A percentile compares a stretch with the other conserved stretches of the same genome.
phyloP scores from a whole-genome alignment of 2,888 invertebrate species.

The Drosophila sordidula region DNA sequence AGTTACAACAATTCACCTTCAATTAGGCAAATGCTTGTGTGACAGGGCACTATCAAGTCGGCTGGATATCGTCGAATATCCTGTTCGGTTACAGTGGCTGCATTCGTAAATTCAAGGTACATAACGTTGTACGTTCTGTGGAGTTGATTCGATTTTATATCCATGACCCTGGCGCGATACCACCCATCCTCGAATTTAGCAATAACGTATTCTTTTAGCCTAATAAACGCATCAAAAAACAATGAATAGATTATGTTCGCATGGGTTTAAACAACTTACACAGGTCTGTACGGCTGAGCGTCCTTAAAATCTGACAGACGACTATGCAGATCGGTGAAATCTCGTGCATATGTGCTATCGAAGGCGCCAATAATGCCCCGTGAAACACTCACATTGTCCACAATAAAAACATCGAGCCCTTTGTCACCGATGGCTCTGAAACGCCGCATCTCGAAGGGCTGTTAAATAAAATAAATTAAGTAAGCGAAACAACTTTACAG shows the following conservation, averaged over 20 bases:
- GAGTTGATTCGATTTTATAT: conserved; percentile 11
- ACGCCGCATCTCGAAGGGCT: conserved; percentile 52
- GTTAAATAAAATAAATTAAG: neutral
- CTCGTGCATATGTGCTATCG: conserved; percentile 19
- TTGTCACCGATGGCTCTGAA: conserved; percentile 3
- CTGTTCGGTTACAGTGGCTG: conserved; percentile 14
- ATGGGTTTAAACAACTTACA: conserved; percentile 24
- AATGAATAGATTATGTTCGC: neutral
- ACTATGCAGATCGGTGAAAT: conserved; percentile 30
- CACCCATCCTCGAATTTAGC: conserved; percentile 42
- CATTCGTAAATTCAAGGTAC: conserved; percentile 47
- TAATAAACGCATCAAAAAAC: conserved; percentile 3
- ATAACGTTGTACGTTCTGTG: conserved; percentile 30
- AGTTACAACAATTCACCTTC: conserved; percentile 39
- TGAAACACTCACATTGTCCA: conserved; percentile 43
- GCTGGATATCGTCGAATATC: conserved; percentile 63
- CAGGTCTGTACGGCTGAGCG: conserved; percentile 49
- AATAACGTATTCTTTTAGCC: conserved; percentile 51
- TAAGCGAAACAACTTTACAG: neutral
- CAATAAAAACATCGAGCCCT: conserved; percentile 51
- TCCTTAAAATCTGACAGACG: conserved; percentile 31
- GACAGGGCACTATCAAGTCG: conserved; percentile 40
- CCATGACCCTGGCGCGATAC: conserved; percentile 55
- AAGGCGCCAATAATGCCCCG: conserved; percentile 59
- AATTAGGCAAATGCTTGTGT: conserved; percentile 55